These are phyloP conservation scores for Oryzaephilus surinamensis DNA, from an alignment of 1,140 invertebrate genomes.

Conservation along the genomic window DNA sequence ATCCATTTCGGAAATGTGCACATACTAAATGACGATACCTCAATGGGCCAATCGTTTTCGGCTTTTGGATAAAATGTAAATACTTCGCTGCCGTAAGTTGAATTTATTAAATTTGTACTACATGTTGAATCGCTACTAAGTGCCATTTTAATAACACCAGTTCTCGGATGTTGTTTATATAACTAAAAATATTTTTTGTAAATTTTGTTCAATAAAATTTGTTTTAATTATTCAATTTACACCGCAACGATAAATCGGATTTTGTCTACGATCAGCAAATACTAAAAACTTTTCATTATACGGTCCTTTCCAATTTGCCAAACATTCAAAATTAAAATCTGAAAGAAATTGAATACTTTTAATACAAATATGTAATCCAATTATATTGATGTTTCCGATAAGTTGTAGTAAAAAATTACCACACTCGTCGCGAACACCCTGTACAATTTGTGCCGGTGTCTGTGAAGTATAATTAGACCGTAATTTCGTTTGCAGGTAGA, in stretches of 20 bases:
- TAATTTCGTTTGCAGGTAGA: no score
- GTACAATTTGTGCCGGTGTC: no score
- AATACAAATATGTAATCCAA: not conserved
- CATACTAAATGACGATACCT: constrained; percentile 21
- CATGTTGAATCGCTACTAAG: constrained; percentile 63
- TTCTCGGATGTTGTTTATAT: constrained; percentile 45
- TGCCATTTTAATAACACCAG: constrained; percentile 48
- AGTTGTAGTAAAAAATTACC: no score
- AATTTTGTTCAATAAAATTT: no score
- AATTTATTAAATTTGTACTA: constrained; percentile 43
- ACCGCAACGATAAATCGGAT: constrained; percentile 56
- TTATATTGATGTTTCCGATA: not conserved
- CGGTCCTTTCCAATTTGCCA: constrained; percentile 53
- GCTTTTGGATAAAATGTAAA: constrained; percentile 39
- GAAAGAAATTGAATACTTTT: not conserved
- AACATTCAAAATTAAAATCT: constrained; percentile 56
- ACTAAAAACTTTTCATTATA: constrained; percentile 50
- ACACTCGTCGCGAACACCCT: no score
- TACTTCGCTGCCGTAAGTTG: constrained; percentile 50
- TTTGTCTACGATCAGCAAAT: constrained; percentile 42
- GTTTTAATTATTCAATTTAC: constrained; percentile 39
- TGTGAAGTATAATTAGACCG: no score
- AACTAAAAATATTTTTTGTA: constrained; percentile 42
- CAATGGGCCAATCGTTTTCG: constrained; percentile 33
- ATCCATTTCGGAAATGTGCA: constrained; percentile 55